Evolutionary conservation across 1,140 invertebrate genomes (phyloP), one percentile per base, ranked within the genome.

Genomic region (Tetramorium parvispinum): DNA sequence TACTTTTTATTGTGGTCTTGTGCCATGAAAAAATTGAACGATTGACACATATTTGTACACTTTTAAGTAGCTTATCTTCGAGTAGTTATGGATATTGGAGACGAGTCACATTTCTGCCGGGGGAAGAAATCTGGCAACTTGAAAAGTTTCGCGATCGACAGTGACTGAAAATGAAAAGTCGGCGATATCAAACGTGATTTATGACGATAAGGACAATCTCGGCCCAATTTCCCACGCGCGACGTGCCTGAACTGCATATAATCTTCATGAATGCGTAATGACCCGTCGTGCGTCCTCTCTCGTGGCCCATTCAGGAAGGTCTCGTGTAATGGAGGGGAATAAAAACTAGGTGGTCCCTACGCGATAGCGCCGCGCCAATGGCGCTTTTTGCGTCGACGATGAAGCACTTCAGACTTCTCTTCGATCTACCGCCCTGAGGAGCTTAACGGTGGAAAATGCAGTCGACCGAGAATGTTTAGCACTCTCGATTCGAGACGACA

Each of bases 231-330:
- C 91, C 89, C 78, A 91, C 81, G 83, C 87, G 85, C 78, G 87
- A 93, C 93, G 91, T 93, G 92, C 89, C 73, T 57, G 77, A 91
- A 93, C 89, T 92, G 91, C 92, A 90, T 90, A 91, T 92, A 91
- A 93, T 93, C 91, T 93, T 91, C 92, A 93, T 93, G 92, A 93
- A 93, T 94, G 90, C 89, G 82, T 91, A 94, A 93, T 92, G 90
- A 89, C 57, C 85, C 78, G 88, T 85, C 87, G 78, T 66, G 77
- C 79, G 46, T 55, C 73, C 87, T 83, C 77, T 88, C 85, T 18
- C 40, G 76, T 75, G 77, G 81, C 65, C 68, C 70, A 81, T 89
- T 89, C 77, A 53, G 61, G 53, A 86, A 86, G 88, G 61, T 85
- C 85, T 68, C 24, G 85, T 86, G 55, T 87, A 89, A 91, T 89